Conservation (phyloP, 2,113 vertebrate genomes). For the Egretta garzetta region DNA sequence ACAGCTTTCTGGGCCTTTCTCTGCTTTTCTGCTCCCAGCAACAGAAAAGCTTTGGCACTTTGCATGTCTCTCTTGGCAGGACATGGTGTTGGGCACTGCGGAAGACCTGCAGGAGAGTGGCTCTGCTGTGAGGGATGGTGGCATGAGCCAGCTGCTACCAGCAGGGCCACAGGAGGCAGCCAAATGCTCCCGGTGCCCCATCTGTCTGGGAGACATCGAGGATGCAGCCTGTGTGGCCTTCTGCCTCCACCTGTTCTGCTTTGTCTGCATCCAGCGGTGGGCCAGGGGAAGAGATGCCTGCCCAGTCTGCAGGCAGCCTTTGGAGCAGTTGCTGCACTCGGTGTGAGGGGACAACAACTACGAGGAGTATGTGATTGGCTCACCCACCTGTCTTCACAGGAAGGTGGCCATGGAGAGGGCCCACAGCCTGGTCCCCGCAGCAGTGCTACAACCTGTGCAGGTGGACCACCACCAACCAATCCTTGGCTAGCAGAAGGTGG, state of each 20-base stretch:
- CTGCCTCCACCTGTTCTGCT: not conserved
- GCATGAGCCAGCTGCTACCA: not conserved
- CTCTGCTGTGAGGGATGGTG: not conserved
- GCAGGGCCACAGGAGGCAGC: too few relatives aligned
- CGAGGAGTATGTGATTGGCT: not conserved
- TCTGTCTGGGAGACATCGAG: not conserved
- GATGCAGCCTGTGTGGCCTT: not conserved
- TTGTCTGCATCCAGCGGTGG: accelerated
- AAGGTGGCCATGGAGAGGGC: not conserved
- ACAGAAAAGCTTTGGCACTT: not conserved
- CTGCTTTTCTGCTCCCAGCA: not conserved
- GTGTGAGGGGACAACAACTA: not conserved
- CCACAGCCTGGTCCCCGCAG: not conserved
- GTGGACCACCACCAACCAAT: not conserved
- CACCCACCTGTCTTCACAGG: too few relatives aligned
- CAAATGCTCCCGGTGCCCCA: not conserved
- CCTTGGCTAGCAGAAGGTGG: not conserved
- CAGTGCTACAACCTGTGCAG: not conserved
- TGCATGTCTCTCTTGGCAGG: not conserved
- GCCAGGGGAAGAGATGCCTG: not conserved
- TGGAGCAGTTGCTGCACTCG: too few relatives aligned
- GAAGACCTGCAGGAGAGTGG: not conserved
- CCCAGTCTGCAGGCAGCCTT: not conserved
- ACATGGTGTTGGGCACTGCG: accelerated
- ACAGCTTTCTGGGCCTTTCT: not conserved